These are phyloP conservation scores for human (Homo sapiens) DNA, from an alignment of 2,113 vertebrate species.

Conservation along the genomic window DNA sequence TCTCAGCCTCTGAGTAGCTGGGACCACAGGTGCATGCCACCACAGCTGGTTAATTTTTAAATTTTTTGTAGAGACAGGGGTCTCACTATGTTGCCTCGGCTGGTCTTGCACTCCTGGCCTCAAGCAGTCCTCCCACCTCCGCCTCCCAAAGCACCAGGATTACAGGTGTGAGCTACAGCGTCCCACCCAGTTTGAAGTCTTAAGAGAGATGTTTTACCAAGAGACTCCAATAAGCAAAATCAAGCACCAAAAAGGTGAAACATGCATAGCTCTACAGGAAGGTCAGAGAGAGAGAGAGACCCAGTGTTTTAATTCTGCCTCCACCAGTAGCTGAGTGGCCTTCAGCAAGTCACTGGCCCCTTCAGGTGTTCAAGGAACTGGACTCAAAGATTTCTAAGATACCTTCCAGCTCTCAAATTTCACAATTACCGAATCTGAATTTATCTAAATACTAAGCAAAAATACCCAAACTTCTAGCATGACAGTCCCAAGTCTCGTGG, in stretches of 20 bases:
- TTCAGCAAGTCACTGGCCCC: background rate
- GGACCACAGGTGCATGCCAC: background rate
- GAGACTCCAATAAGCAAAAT: background rate
- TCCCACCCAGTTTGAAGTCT: background rate
- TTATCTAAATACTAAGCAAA: background rate
- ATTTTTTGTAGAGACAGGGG: background rate
- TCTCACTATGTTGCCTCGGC: background rate
- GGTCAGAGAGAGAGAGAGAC: background rate
- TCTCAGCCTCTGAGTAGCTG: background rate
- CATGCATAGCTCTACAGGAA: accelerated
- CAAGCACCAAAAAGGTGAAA: background rate
- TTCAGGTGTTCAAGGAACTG: background rate
- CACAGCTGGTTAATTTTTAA: background rate
- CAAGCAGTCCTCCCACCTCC: no score
- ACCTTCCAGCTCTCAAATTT: background rate
- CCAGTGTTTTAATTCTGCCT: background rate
- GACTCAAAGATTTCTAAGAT: background rate
- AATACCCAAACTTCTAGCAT: background rate
- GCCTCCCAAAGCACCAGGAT: no score
- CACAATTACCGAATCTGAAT: background rate
- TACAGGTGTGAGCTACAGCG: no score
- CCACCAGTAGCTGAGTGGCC: background rate
- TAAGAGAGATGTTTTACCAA: background rate
- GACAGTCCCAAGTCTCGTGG: background rate
- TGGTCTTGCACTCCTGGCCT: background rate